A percentile compares a stretch with the other conserved stretches of the same genome.
phyloP scores from a whole-genome alignment of 2,888 invertebrate species.

The Callosobruchus maculatus region DNA sequence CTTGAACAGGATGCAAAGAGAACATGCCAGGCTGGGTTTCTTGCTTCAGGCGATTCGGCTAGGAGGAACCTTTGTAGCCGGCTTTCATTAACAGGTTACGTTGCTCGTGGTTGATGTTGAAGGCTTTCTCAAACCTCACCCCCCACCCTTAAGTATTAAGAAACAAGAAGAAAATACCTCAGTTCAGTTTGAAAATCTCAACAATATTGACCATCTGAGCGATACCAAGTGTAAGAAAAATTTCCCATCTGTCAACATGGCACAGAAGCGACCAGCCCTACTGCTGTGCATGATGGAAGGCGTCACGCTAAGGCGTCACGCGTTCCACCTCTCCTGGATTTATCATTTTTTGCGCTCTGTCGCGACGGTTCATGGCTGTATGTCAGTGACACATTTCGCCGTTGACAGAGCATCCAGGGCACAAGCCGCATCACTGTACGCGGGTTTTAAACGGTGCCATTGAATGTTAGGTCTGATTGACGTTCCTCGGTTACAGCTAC shows the following conservation, averaged over 20 bases:
- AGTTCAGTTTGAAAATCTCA: not conserved
- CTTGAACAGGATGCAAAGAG: constrained; percentile 87
- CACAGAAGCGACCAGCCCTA: not conserved
- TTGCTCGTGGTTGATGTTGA: constrained; percentile 92
- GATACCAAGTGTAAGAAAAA: not conserved
- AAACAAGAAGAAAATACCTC: not conserved
- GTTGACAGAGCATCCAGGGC: not conserved
- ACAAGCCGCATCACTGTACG: not conserved
- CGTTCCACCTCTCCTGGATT: constrained; percentile 36
- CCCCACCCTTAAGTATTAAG: too few relatives aligned
- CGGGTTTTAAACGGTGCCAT: not conserved
- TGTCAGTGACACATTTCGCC: not conserved
- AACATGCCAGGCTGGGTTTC: constrained; percentile 95
- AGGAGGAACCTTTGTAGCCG: constrained; percentile 83
- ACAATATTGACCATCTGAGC: not conserved
- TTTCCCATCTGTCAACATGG: not conserved
- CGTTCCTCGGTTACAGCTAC: not conserved
- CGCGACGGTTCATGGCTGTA: not conserved
- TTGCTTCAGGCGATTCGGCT: constrained; percentile 91
- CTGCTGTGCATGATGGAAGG: constrained; percentile 39
- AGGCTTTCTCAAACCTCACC: constrained; percentile 50
- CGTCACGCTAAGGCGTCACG: constrained; percentile 43
- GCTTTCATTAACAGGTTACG: constrained; percentile 94
- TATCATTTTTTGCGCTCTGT: constrained; percentile 32
- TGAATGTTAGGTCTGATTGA: not conserved